phyloP scores from a whole-genome alignment of 2,113 vertebrate species.

The Thunnus thynnus region DNA sequence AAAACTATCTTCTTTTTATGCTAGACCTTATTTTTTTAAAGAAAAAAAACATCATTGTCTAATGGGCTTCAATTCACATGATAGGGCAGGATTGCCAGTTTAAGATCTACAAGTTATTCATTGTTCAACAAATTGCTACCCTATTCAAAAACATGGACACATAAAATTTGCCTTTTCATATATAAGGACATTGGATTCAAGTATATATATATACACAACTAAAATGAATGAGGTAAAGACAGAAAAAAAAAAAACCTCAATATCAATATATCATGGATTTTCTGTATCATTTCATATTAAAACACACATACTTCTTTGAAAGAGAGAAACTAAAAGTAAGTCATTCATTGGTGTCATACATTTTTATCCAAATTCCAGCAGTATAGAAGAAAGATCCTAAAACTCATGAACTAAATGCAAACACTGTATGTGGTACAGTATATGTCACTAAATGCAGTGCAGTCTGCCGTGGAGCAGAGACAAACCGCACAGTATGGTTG shows the following conservation, averaged over 20 bases:
- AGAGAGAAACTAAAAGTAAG: slow-evolving; percentile 71
- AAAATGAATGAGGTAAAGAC: slow-evolving; percentile 69
- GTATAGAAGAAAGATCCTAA: slow-evolving; percentile 56
- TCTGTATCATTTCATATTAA: slow-evolving; percentile 70
- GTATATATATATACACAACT: slow-evolving; percentile 74
- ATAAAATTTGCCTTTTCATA: slow-evolving; percentile 69
- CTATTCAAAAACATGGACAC: slow-evolving; percentile 78
- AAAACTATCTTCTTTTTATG: slow-evolving; percentile 30
- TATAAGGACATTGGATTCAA: slow-evolving; percentile 80
- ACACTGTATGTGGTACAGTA: slow-evolving; percentile 50
- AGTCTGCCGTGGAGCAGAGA: slow-evolving; percentile 44
- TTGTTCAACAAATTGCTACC: slow-evolving; percentile 68
- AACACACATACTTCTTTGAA: slow-evolving; percentile 66
- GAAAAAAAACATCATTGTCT: slow-evolving; percentile 1
- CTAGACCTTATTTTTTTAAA: slow-evolving; percentile 10
- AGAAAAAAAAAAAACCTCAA: slow-evolving; percentile 62
- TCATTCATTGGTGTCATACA: slow-evolving; percentile 85
- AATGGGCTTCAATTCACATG: slow-evolving; percentile 26
- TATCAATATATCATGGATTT: slow-evolving; percentile 73
- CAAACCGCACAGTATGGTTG: slow-evolving; percentile 40
- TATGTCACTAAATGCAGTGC: slow-evolving; percentile 48
- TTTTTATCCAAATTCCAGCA: slow-evolving; percentile 74
- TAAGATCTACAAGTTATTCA: slow-evolving; percentile 60
- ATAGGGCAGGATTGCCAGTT: slow-evolving; percentile 42
- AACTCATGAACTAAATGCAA: slow-evolving; percentile 50